A percentile compares a stretch with the other conserved stretches of the same genome.
Conservation (phyloP, 2,888 invertebrate genomes). For the Entomobrya multifasciata region DNA sequence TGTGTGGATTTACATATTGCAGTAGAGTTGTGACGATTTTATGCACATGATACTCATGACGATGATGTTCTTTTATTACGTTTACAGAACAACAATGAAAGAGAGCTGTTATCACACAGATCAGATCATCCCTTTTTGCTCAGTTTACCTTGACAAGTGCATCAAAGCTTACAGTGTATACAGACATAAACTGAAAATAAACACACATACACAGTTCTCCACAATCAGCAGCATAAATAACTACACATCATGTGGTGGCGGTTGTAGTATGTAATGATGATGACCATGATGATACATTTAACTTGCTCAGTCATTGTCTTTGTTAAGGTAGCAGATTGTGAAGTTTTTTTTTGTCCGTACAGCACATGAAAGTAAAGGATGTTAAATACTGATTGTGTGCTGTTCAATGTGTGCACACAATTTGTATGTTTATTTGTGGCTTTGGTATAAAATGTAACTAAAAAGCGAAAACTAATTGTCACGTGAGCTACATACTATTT, state of each 20-base stretch:
- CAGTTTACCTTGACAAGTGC: constrained; percentile 63
- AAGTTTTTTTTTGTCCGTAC: constrained; percentile 16
- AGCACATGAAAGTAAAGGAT: background rate
- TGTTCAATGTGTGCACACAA: background rate
- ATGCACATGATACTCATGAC: background rate
- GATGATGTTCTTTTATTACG: background rate
- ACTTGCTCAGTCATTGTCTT: constrained; percentile 53
- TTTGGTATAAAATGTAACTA: constrained; percentile 1
- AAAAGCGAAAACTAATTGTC: constrained; percentile 53
- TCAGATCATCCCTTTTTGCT: constrained; percentile 38
- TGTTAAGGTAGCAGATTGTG: constrained; percentile 34
- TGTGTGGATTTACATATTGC: constrained; percentile 22
- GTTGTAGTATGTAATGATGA: background rate
- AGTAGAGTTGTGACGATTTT: background rate
- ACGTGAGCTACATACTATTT: constrained; percentile 26
- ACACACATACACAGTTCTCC: constrained; percentile 6
- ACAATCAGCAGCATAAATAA: constrained; percentile 5
- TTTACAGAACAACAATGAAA: background rate
- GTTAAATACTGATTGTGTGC: background rate
- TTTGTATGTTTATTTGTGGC: background rate
- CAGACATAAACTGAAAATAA: constrained; percentile 39
- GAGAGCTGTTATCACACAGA: constrained; percentile 21
- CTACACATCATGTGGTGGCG: constrained; percentile 15
- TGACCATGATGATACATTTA: constrained; percentile 38
- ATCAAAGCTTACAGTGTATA: constrained; percentile 37